Percentiles rank a stretch among this genome's conserved stretches.
Evolutionary conservation across 2,113 vertebrate genomes (phyloP).

Genomic region (Amblyopsis rosae): DNA sequence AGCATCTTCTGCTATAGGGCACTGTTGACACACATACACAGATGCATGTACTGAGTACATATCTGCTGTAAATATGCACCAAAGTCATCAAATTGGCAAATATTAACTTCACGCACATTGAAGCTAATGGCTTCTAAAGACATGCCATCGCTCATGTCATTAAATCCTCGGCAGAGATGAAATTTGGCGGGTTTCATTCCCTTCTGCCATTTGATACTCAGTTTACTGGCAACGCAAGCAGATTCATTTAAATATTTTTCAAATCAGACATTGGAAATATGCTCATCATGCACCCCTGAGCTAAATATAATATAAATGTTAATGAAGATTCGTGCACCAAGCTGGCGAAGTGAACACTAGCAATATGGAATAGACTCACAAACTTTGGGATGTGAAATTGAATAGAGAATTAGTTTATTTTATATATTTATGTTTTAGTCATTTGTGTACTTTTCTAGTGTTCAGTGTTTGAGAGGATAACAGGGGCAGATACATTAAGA

Average conservation of each 20-base stretch:
- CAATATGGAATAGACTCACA: slow-evolving; percentile 57
- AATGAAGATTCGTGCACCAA: slow-evolving; percentile 70
- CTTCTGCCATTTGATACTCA: slow-evolving; percentile 30
- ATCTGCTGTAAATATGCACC: not conserved
- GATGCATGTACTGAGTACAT: not conserved
- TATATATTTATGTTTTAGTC: slow-evolving; percentile 13
- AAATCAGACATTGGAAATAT: slow-evolving; percentile 55
- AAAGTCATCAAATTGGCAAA: not conserved
- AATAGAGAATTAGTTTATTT: slow-evolving; percentile 37
- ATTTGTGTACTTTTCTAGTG: slow-evolving; percentile 15
- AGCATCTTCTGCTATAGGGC: not conserved
- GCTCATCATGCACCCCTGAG: slow-evolving; percentile 62
- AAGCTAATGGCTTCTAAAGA: slow-evolving; percentile 29
- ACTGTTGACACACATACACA: not conserved
- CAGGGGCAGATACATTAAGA: slow-evolving; percentile 6
- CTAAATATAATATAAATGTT: slow-evolving; percentile 81
- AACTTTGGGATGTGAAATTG: slow-evolving; percentile 38
- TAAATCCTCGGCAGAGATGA: slow-evolving; percentile 38
- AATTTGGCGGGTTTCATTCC: slow-evolving; percentile 33
- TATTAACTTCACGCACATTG: slow-evolving; percentile 15
- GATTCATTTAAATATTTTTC: slow-evolving; percentile 68
- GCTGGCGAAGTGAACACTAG: slow-evolving; percentile 62
- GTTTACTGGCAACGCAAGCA: slow-evolving; percentile 40
- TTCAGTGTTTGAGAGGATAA: slow-evolving; percentile 16
- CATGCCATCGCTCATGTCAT: slow-evolving; percentile 46